Percentiles rank a stretch among this genome's conserved stretches.
phyloP scores from a whole-genome alignment of 35 echinoderm and acorn worm genomes.

The Ophioderma brevispina region DNA sequence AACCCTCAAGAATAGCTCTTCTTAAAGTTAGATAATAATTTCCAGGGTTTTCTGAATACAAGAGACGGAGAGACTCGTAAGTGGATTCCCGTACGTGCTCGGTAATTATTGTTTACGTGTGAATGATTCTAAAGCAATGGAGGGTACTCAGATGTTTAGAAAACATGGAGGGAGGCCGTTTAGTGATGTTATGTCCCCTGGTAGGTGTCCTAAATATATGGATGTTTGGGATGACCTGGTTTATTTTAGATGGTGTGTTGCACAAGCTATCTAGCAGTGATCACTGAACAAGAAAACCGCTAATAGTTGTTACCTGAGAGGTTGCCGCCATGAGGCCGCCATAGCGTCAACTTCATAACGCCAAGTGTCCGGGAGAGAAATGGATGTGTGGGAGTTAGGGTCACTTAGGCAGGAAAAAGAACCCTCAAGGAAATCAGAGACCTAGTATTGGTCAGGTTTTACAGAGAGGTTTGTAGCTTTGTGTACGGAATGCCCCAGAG shows the following conservation, averaged over 20 bases:
- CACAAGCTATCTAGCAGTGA: neutral
- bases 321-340: neutral
- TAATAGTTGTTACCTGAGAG: neutral
- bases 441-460: constrained; percentile 1
- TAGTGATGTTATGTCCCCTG: neutral
- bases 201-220: neutral
- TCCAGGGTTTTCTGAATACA: too few relatives aligned
- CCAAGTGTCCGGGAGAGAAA: too few relatives aligned
- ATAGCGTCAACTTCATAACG: neutral
- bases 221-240: constrained; percentile 15
- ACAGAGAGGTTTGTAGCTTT: neutral
- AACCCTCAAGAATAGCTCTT: too few relatives aligned
- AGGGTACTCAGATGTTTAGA: neutral
- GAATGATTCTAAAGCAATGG: too few relatives aligned
- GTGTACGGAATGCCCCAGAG: neutral
- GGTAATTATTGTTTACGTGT: too few relatives aligned
- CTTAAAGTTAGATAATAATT: too few relatives aligned
- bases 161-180: neutral
- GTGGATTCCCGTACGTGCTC: too few relatives aligned
- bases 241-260: neutral
- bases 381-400: too few relatives aligned
- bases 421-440: neutral
- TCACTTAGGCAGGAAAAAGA: constrained; percentile 3
- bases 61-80: too few relatives aligned
- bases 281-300: neutral